Evolutionary conservation across 2,113 vertebrate species (phyloP).

Genomic region (Physeter macrocephalus): DNA sequence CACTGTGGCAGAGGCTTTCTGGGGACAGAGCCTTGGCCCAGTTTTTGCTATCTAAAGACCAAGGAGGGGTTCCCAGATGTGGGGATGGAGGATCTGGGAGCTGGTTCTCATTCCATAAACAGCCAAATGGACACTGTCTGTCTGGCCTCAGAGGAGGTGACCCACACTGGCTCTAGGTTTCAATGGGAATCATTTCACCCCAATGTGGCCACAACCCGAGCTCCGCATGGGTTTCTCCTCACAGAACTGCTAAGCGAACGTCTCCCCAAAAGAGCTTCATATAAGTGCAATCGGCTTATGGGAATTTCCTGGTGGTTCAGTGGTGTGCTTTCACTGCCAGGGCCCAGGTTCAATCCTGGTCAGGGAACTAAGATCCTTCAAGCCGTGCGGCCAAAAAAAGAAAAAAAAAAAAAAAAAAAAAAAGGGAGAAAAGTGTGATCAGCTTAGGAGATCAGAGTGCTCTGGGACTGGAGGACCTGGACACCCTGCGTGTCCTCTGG

Average conservation of each 20-base stretch:
- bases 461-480: fast-evolving
- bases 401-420: neutral
- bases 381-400: neutral
- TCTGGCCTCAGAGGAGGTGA: neutral
- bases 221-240: neutral
- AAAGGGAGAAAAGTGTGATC: fast-evolving
- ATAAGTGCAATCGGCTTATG: neutral
- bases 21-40: neutral
- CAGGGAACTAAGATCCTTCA: neutral
- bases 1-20: neutral
- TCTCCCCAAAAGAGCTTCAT: fast-evolving
- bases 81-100: neutral
- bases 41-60: neutral
- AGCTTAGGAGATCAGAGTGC: neutral
- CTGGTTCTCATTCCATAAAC: neutral
- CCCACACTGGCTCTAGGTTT: neutral
- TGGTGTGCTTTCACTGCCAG: neutral
- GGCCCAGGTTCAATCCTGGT: neutral
- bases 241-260: neutral
- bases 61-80: neutral
- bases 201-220: neutral
- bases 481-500: neutral
- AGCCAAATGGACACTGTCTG: fast-evolving
- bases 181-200: neutral
- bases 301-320: neutral